phyloP scores from a whole-genome alignment of 2,113 vertebrate species.

The Corapipo altera region DNA sequence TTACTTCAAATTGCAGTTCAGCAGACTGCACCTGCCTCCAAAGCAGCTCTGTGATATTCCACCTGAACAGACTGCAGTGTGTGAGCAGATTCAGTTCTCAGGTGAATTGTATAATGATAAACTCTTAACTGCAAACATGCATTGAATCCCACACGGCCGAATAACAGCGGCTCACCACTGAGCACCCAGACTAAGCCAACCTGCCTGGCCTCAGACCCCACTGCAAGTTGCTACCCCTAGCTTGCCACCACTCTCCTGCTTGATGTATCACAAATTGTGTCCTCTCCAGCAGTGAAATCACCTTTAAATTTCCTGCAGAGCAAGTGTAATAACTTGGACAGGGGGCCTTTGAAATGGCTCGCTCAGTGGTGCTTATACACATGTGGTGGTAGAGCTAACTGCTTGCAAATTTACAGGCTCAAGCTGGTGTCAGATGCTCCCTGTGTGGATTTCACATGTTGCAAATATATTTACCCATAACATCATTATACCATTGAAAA shows the following conservation, averaged over 20 bases:
- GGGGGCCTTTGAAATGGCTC: background rate
- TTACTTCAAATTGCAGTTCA: background rate
- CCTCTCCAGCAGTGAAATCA: constrained; percentile 8
- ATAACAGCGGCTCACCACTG: background rate
- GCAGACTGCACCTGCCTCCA: background rate
- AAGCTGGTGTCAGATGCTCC: background rate
- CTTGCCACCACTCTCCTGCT: background rate
- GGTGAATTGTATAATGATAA: background rate
- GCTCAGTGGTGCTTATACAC: background rate
- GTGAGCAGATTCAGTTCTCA: background rate
- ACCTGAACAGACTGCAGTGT: background rate
- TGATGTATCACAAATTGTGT: background rate
- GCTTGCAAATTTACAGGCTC: background rate
- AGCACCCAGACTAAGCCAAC: background rate
- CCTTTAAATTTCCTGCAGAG: constrained; percentile 22
- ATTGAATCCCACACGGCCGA: rapidly evolving
- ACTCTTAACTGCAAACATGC: background rate
- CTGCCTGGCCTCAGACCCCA: background rate
- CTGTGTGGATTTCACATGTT: background rate
- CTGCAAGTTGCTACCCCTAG: background rate
- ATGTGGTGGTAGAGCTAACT: background rate
- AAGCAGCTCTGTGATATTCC: background rate
- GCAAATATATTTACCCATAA: constrained; percentile 13
- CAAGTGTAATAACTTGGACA: background rate
- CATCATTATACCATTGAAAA: constrained; percentile 15